phyloP scores from a whole-genome alignment of 2,113 vertebrate species.

The Stomatorhinus ivindoensis region DNA sequence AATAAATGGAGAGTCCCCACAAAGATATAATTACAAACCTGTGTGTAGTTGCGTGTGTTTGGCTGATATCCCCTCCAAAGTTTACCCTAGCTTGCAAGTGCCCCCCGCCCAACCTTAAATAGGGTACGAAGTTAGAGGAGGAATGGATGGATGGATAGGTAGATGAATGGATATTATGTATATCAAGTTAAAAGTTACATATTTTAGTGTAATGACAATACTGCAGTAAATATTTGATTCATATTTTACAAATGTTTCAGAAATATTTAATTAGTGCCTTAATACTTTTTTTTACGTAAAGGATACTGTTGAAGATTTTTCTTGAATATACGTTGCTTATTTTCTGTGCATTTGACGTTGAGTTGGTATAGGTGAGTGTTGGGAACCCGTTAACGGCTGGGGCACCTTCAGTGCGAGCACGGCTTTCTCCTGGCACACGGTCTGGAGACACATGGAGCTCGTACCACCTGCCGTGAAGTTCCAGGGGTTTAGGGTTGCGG shows the following conservation, averaged over 20 bases:
- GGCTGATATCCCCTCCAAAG: background rate
- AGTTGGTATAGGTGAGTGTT: background rate
- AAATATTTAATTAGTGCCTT: background rate
- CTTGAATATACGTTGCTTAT: background rate
- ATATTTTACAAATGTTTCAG: background rate
- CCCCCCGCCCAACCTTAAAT: background rate
- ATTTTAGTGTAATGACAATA: background rate
- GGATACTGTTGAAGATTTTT: background rate
- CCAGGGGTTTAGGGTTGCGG: background rate
- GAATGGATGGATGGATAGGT: background rate
- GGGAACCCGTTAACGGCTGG: background rate
- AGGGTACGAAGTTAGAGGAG: background rate
- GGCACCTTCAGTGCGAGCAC: background rate
- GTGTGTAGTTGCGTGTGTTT: background rate
- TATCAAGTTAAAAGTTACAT: background rate
- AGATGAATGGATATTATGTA: background rate
- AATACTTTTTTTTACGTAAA: background rate
- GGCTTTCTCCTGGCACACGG: background rate
- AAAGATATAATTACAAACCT: background rate
- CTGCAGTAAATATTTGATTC: background rate
- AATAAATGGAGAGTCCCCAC: no score
- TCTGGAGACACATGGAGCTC: background rate
- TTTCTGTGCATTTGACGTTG: background rate
- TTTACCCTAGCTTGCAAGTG: background rate
- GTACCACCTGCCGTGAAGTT: background rate